Conservation (phyloP, 2,113 vertebrate species). For the Oncorhynchus gorbuscha region DNA sequence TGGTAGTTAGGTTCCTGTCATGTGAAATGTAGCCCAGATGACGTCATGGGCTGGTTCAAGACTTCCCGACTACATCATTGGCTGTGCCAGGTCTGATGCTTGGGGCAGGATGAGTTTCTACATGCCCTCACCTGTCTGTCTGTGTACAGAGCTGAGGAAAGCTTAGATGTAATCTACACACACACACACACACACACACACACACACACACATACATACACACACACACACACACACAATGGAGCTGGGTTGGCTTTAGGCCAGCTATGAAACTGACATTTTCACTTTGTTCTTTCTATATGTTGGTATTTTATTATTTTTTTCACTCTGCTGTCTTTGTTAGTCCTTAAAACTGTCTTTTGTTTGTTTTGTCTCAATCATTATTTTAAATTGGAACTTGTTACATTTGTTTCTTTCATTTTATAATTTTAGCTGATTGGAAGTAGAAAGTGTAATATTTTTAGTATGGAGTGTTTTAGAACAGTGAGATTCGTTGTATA, state of each 20-base stretch:
- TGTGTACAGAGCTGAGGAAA: conserved; percentile 15
- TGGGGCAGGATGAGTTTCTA: conserved; percentile 29
- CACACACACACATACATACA: conserved; percentile 38
- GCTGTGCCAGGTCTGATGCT: conserved; percentile 25
- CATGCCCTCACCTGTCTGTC: conserved; percentile 31
- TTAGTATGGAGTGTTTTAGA: conserved; percentile 81
- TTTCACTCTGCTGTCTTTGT: background rate
- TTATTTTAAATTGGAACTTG: conserved; percentile 74
- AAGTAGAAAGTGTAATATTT: conserved; percentile 50
- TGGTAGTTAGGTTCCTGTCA: background rate
- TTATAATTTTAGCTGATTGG: conserved; percentile 33
- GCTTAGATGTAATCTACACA: conserved; percentile 35
- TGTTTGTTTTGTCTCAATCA: background rate
- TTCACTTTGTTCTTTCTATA: conserved; percentile 2
- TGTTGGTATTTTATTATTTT: background rate
- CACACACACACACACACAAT: conserved; percentile 49
- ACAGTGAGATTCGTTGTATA: conserved; percentile 57
- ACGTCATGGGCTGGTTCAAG: background rate
- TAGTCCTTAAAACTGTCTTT: conserved; percentile 1
- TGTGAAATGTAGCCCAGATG: background rate
- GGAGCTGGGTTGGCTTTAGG: conserved; percentile 22
- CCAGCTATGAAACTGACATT: conserved; percentile 29
- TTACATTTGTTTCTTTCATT: conserved; percentile 48
- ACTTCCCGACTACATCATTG: background rate
- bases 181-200: conserved; percentile 33